Evolutionary conservation across 2,113 vertebrate species (phyloP), one percentile per base, ranked within the genome.

Genomic region (Xenus cinereus): DNA sequence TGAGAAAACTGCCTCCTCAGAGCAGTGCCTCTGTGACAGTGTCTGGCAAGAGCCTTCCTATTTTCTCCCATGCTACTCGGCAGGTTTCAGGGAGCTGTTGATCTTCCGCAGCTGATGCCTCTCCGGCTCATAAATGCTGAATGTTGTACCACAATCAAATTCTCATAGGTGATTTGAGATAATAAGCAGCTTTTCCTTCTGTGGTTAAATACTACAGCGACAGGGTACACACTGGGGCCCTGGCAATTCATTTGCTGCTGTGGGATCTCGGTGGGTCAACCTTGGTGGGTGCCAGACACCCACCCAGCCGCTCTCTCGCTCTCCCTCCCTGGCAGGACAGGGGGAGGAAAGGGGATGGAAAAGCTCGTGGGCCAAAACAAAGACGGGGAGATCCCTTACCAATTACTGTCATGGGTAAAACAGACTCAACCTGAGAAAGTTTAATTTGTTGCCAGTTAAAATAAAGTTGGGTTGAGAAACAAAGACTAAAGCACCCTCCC

Each of bases 111-210:
- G 2, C 59, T 90, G 83, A 86, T 74, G 37, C 41, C 54, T 87
- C 67, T 76, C 45, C 0, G 0, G 45, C 50, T 94, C 66, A 72
- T 68, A 75, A 91, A 79, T 76, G 39, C 62, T 87, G 71, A 69
- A 39, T 92, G 63, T 85, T 79, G 57, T 56, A 79, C 23, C 21
- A 26, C 79, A 90, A 89, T 89, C 56, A 84, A 92, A 87, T 84
- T 84, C 64, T 88, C 41, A 67, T 21, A 71, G 80, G 79, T 84
- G 69, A 84, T 88, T 86, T 80, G 79, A 90, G 54, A 89, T 32
- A 81, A 66, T 63, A 74, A 81, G 20, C 56, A 77, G 33, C 27
- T 86, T 93, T 80, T 74, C 67, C 64, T 91, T 81, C 32, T 30
- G 33, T 53, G 67, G 33, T 76, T 97, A 69, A 94, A 77, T 69